A percentile compares a stretch with the other conserved stretches of the same genome.
Conservation (phyloP, 1,140 invertebrate species). For the Drosophila pandora region DNA sequence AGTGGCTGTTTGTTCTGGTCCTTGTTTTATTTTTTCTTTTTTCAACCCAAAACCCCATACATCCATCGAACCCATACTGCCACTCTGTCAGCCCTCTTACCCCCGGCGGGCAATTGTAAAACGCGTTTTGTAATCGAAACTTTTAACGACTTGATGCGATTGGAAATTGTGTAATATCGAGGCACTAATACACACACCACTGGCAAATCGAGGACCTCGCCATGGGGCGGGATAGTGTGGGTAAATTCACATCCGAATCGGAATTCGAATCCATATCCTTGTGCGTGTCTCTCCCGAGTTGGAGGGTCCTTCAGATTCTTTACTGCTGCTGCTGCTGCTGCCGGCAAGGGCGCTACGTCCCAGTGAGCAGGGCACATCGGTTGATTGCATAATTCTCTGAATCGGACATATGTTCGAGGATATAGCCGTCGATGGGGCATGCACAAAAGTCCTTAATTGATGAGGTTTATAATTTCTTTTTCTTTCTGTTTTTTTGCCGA, state of each 20-base stretch:
- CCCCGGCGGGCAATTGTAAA: constrained; percentile 68
- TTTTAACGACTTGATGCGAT: constrained; percentile 82
- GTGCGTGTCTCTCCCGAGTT: constrained; percentile 36
- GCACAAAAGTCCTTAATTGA: constrained; percentile 39
- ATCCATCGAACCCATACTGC: too few relatives aligned
- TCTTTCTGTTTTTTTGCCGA: background rate
- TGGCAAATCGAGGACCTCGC: constrained; percentile 33
- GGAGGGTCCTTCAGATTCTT: constrained; percentile 76
- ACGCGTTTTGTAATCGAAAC: constrained; percentile 81
- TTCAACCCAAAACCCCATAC: background rate
- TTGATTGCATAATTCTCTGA: constrained; percentile 46
- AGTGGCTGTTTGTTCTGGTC: constrained; percentile 40
- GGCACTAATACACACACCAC: constrained; percentile 73
- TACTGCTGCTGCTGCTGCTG: constrained; percentile 42
- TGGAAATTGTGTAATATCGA: constrained; percentile 80
- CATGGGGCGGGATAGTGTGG: constrained; percentile 14
- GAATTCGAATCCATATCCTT: constrained; percentile 46
- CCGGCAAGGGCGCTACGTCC: constrained; percentile 48
- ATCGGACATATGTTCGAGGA: constrained; percentile 40
- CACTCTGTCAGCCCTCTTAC: background rate
- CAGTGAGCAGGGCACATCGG: constrained; percentile 57
- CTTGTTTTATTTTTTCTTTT: constrained; percentile 45
- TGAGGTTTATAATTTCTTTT: constrained; percentile 36
- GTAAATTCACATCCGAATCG: constrained; percentile 5
- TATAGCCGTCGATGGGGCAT: constrained; percentile 5